phyloP scores from a whole-genome alignment of 92 coral and sea anemone species.

The Epizoanthus illoricatus region DNA sequence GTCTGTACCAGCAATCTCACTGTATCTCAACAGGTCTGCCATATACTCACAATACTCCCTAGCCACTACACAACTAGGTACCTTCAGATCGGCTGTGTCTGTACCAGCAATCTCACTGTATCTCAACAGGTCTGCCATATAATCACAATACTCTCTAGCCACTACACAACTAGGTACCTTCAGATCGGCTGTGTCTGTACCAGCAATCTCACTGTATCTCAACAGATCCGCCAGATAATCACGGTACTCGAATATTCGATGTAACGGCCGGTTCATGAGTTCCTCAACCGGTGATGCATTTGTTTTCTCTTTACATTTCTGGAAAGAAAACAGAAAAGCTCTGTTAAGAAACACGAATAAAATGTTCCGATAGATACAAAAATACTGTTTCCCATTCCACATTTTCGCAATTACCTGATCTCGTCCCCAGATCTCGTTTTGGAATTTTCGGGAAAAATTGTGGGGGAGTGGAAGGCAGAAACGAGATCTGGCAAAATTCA shows the following conservation, averaged over 20 bases:
- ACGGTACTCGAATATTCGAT: constrained; percentile 86
- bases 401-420: no score
- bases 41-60: constrained; percentile 78
- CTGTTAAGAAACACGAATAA: not conserved
- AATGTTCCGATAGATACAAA: not conserved
- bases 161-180: constrained; percentile 53
- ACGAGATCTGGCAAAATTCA: no score
- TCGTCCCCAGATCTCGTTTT: no score
- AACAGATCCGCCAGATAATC: constrained; percentile 68
- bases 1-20: constrained; percentile 66
- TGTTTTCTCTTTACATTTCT: constrained; percentile 58
- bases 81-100: constrained; percentile 81
- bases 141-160: constrained; percentile 65
- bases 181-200: constrained; percentile 66
- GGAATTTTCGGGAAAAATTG: no score
- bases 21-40: constrained; percentile 67
- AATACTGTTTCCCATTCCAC: not conserved
- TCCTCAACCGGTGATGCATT: constrained; percentile 73
- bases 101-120: constrained; percentile 67
- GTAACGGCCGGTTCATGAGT: constrained; percentile 81
- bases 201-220: constrained; percentile 66
- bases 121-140: constrained; percentile 65
- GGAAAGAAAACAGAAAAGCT: not conserved
- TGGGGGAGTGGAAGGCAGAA: no score
- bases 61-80: constrained; percentile 1